Base-by-base conservation (phyloP, 2,113 vertebrate genomes). In the Struthio camelus region DNA sequence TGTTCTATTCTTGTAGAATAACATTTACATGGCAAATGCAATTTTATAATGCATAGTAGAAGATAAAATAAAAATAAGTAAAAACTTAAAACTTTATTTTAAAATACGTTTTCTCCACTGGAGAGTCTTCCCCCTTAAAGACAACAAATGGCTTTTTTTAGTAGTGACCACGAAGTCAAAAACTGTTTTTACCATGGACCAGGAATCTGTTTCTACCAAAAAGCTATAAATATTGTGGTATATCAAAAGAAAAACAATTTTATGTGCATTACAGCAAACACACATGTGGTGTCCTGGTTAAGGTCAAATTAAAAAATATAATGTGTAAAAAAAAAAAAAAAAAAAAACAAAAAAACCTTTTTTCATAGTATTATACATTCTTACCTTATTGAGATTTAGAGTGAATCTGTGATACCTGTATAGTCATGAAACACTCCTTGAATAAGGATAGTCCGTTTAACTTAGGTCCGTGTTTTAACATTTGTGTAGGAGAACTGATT, bases 391-490 rank as follows among this genome's bases (percentile, higher is more conserved):
- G 46, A 19, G 46, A 48, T 44, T 62, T 25, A 18, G 25, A n/a
- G 46, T 38, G n/a, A 58, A 23, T 25, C 18, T 14, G 14, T 54
- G 25, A 34, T 44, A 42, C 30, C n/a, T 44, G 27, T 69, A 85
- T 20, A 38, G 62, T 50, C 0, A 1, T 51, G n/a, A 14, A 80
- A 8, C 9, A 4, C 22, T 51, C 54, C 20, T 50, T 38, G 56
- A 38, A 34, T 16, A 50, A 32, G 14, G 7, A 12, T 36, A 27
- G 17, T 50, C 65, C 3, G 1, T 65, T 70, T 40, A 71, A 30
- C 28, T 40, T 46, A 14, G 1, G 1, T 40, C 27, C n/a, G 1
- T 28, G 13, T 46, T 70, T 51, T 81, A 38, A 25, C 0, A 2
- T n/a, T 76, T 71, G 34, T 27, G 32, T 50, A 32, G 48, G 30